Base-by-base conservation (phyloP, 2,113 vertebrate genomes). In the Zingel zingel region DNA sequence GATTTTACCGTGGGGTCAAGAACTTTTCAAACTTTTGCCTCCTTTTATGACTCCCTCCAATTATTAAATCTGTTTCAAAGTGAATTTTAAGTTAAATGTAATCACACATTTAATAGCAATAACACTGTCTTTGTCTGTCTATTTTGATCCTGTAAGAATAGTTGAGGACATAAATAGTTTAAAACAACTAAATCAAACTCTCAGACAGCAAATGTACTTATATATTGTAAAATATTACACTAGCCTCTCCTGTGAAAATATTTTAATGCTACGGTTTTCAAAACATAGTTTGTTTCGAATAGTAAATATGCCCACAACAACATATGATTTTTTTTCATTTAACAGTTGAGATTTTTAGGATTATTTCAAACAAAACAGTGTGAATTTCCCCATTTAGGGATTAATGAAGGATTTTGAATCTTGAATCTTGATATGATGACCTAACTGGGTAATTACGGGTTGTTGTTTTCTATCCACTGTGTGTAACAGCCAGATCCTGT, bases 1-100 rank as follows among this genome's bases (percentile, higher is more conserved):
- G 9, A 59, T 87, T 81, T 87, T 51, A 48, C 13, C 14, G 25
- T 51, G 27, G 39, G 61, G 62, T 70, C 39, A 54, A 21, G 33
- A 58, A 69, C 58, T 50, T 53, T 21, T 4, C 19, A 58, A 83
- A 81, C 69, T 1, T 48, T 77, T 77, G 51, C 4, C 9, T 65
- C 58, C 21, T 66, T 54, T 66, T 78, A 63, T 75, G 51, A 71
- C 50, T 70, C 47, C 14, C 13, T 39, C 61, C 23, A 74, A n/a
- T 63, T 33, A 23, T 18, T 43, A 73, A 56, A 77, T 30, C 18
- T 77, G 14, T 61, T 64, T 27, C 39, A 48, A 68, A 59, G 21
- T 43, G 0, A 65, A 66, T 57, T 74, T 21, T 1, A 19, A 56
- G 30, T 45, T 0, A 11, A 71, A 4, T 54, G 19, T 39, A 3